A percentile compares a stretch with the other conserved stretches of the same genome.
These are phyloP conservation scores for Caranx ignobilis DNA, from an alignment of 2,113 vertebrate genomes.

Conservation along the genomic window DNA sequence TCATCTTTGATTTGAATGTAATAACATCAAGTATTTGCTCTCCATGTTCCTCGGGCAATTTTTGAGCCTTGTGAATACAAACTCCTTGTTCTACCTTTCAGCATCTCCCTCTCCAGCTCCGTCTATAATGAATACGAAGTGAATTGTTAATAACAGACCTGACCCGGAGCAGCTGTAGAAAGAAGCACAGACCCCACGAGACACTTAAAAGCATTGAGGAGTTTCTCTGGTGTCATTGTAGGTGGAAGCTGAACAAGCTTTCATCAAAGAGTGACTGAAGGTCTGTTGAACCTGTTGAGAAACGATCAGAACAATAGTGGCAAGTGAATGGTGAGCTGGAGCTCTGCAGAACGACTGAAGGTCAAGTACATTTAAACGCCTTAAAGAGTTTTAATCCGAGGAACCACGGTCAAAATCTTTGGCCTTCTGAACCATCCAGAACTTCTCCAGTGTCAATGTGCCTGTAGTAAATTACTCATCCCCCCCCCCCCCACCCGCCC, in stretches of 20 bases:
- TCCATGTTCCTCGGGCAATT: background rate
- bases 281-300: constrained; percentile 32
- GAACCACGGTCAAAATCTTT: background rate
- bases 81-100: background rate
- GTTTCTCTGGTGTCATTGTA: constrained; percentile 10
- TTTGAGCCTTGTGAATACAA: background rate
- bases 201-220: background rate
- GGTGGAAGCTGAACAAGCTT: constrained; percentile 5
- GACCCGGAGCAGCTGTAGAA: background rate
- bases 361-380: constrained; percentile 19
- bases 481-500: background rate
- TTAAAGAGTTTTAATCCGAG: constrained; percentile 17
- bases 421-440: background rate
- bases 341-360: background rate
- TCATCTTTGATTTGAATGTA: background rate
- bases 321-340: background rate
- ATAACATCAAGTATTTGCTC: background rate
- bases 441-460: background rate
- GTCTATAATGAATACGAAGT: background rate
- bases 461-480: background rate
- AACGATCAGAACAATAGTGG: background rate
- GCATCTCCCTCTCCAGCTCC: background rate
- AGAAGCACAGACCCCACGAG: constrained; percentile 5
- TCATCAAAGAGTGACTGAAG: constrained; percentile 8
- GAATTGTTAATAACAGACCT: background rate